Evolutionary conservation across 92 coral and sea anemone genomes (phyloP), one percentile per base, ranked within the genome.

Genomic region (Meandrina meandrites): DNA sequence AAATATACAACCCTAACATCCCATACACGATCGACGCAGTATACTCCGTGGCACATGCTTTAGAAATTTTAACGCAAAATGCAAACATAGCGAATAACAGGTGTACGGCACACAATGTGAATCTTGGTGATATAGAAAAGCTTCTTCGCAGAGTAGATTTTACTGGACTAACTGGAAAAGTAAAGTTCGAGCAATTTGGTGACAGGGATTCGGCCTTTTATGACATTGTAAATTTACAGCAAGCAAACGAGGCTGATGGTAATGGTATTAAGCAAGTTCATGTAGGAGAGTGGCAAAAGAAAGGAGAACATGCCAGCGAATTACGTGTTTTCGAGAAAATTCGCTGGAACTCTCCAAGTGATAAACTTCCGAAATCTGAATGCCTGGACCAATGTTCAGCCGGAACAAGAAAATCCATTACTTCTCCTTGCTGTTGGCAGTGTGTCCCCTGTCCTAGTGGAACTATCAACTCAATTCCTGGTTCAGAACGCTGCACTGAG

Each of bases 371-470:
- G 4, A 70, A 70, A 34, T 70, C 75, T 70, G 75, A 70, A 14
- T 70, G 75, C 40, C 15, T 34, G 75, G 81, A 48, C 24, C 60
- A 67, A n/a, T 87, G 90, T 21, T n/a, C 79, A 22, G 54, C 90
- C 7, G 90, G 90, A 81, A 66, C 69, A 11, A 60, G 67, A 50
- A 84, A 87, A 68, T 78, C 90, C 19, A 35, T 24, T 18, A 80
- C 79, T 22, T 57, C 81, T 8, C 62, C 85, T 8, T 86, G 89
- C 47, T 86, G 89, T 45, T 86, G 89, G 89, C 74, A 86, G 30
- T 86, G 89, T 51, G 45, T 86, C 64, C 37, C 53, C 8, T 86
- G 89, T 30, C 84, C 68, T 79, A 36, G n/a, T 27, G 83, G 83
- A 5, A 31, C 84, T 2, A 28, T 86, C 16, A 86, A 69, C 67